phyloP scores from a whole-genome alignment of 2,797 vertebrate species.

The Cirrhinus molitorella region DNA sequence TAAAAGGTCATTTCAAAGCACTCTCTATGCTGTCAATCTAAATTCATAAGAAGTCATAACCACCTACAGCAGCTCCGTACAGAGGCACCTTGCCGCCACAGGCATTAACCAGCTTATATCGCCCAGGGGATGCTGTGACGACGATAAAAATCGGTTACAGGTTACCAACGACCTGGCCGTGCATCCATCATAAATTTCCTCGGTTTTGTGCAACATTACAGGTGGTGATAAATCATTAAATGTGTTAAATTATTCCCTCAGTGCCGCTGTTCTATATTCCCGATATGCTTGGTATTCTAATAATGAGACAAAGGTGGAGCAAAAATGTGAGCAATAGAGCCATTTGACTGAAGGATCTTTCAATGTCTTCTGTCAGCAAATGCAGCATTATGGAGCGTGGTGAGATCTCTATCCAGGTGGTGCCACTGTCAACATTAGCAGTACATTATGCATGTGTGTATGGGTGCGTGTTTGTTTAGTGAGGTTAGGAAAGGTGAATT shows the following conservation, averaged over 20 bases:
- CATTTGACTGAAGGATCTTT: slow-evolving; percentile 38
- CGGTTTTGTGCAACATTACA: slow-evolving; percentile 54
- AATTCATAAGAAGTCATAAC: slow-evolving; percentile 50
- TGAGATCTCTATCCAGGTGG: slow-evolving; percentile 39
- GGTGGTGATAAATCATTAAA: slow-evolving; percentile 73
- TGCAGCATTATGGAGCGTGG: slow-evolving; percentile 27
- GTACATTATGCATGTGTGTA: slow-evolving; percentile 46
- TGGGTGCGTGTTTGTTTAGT: slow-evolving; percentile 36
- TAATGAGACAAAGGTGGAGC: slow-evolving; percentile 68
- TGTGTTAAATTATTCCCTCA: slow-evolving; percentile 72
- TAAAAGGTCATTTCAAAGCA: slow-evolving; percentile 56
- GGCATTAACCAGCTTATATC: slow-evolving; percentile 51
- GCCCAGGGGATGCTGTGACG: slow-evolving; percentile 52
- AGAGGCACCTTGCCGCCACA: slow-evolving; percentile 35
- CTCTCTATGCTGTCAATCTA: slow-evolving; percentile 49
- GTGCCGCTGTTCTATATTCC: slow-evolving; percentile 71
- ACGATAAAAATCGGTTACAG: slow-evolving; percentile 50
- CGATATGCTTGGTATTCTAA: slow-evolving; percentile 77
- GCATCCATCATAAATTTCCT: slow-evolving; percentile 45
- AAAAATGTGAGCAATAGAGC: slow-evolving; percentile 17
- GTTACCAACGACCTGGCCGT: slow-evolving; percentile 35
- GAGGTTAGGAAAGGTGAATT: slow-evolving; percentile 54
- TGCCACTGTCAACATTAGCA: slow-evolving; percentile 21
- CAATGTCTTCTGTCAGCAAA: slow-evolving; percentile 32
- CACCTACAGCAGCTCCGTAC: slow-evolving; percentile 25